Conservation (phyloP, 2,113 vertebrate species). For the Macrotis lagotis region DNA sequence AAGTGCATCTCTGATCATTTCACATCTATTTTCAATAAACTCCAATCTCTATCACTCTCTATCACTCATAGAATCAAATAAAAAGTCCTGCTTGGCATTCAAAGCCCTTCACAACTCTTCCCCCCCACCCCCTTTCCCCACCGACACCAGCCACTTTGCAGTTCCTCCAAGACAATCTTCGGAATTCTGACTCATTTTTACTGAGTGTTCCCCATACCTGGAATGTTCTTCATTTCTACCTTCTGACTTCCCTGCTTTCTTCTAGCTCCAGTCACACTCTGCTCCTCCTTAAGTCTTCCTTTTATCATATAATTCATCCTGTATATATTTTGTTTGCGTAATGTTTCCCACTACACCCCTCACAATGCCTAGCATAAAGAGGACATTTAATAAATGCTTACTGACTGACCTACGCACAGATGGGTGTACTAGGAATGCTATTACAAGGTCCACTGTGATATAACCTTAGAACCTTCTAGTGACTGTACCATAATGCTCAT, state of each 20-base stretch:
- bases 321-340: background rate
- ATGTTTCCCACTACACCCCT: too few species aligned
- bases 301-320: background rate
- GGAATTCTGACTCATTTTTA: fast-evolving
- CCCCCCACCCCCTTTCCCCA: too few species aligned
- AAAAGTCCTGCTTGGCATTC: background rate
- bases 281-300: background rate
- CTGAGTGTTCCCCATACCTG: background rate
- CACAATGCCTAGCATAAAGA: fast-evolving
- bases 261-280: background rate
- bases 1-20: background rate
- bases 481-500: background rate
- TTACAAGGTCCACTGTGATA: background rate
- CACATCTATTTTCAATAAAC: background rate
- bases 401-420: background rate
- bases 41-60: background rate
- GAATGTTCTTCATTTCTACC: background rate
- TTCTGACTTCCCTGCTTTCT: background rate
- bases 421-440: background rate
- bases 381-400: fast-evolving
- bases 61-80: background rate
- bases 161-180: background rate
- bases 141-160: background rate
- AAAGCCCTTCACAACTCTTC: fast-evolving
- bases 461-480: background rate